Evolutionary conservation across 2,113 vertebrate genomes (phyloP), one percentile per base, ranked within the genome.

Genomic region (Acrocephalus arundinaceus): DNA sequence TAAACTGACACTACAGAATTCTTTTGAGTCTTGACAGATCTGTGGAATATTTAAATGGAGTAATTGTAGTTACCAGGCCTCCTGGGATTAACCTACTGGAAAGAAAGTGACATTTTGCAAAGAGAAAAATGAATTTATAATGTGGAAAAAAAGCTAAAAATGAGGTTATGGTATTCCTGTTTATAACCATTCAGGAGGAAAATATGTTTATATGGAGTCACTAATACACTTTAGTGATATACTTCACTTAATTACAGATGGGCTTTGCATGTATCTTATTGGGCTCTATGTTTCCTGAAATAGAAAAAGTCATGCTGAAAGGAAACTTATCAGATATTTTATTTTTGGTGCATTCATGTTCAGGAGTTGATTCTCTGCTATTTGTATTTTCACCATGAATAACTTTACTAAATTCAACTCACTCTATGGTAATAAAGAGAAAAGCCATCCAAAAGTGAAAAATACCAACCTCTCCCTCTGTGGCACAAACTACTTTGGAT

Each of bases 1-100:
- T 97, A 97, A 98, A 97, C 97, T 98, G 98, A 98, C 97, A 98
- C 97, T 94, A 98, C 97, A 96, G 97, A 98, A 97, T 97, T 97
- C 96, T 98, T 98, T 98, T 97, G 97, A 98, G 85, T 96, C 98
- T 98, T 98, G 98, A 98, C 97, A 98, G 98, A 97, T 97, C 98
- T 52, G 85, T 97, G 96, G 98, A 98, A 97, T 98, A 97, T 97
- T 98, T 98, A 98, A 98, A 98, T 97, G 94, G 93, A 97, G 97
- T 98, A 98, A 98, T 98, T 98, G 96, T 94, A 97, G 97, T 97
- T 98, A 97, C 91, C 87, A 97, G 97, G 96, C 94, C 97, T 98
- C 98, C 95, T 98, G 98, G 97, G 97, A 98, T 97, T 97, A 98
- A 97, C 97, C 94, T 97, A 90, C 95, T 97, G 91, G 96, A 97